These are phyloP conservation scores for Diarsia brunnea DNA, from an alignment of 2,888 invertebrate genomes.

Conservation along the genomic window DNA sequence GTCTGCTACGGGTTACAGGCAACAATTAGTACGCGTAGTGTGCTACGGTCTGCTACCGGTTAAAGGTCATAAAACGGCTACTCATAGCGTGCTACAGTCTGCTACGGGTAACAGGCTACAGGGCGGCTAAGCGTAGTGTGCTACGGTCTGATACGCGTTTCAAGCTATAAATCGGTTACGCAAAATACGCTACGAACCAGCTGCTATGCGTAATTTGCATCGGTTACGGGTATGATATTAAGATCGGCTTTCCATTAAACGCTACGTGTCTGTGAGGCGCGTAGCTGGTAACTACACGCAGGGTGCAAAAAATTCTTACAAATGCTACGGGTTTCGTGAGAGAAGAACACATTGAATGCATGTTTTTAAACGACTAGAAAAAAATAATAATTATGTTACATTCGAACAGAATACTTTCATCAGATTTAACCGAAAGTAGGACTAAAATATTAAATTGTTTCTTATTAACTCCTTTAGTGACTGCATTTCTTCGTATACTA, in stretches of 20 bases:
- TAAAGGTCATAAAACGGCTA: too few species aligned
- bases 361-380: constrained; percentile 20
- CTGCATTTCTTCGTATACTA: not conserved
- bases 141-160: too few species aligned
- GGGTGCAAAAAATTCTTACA: not conserved
- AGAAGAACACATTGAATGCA: constrained; percentile 16
- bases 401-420: not conserved
- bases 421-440: not conserved
- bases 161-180: too few species aligned
- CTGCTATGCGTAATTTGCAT: too few species aligned
- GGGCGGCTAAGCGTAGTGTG: too few species aligned
- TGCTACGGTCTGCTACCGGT: not conserved
- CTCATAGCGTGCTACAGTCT: too few species aligned
- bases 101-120: too few species aligned
- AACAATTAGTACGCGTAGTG: not conserved
- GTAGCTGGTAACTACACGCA: not conserved
- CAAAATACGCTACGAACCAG: too few species aligned
- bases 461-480: not conserved
- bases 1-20: not conserved
- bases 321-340: constrained; percentile 8
- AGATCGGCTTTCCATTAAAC: not conserved
- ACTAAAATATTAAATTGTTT: not conserved
- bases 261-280: not conserved
- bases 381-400: constrained; percentile 11
- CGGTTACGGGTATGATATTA: too few species aligned